These are phyloP conservation scores for Bombyx huttoni DNA, from an alignment of 2,888 invertebrate genomes.

Conservation along the genomic window DNA sequence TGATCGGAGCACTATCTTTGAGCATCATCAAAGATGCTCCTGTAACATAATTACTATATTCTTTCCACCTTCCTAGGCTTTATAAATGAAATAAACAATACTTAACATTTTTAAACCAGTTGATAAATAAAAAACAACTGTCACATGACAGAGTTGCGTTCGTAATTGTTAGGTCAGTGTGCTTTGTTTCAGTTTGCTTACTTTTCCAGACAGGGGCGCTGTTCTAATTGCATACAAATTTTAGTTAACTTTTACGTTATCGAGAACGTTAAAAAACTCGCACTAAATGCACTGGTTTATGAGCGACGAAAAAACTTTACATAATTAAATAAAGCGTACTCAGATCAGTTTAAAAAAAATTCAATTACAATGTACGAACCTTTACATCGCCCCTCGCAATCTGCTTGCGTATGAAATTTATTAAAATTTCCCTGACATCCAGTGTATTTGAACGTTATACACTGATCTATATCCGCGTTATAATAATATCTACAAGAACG, in stretches of 20 bases:
- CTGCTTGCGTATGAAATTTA: slow-evolving; percentile 24
- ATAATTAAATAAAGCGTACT: neutral
- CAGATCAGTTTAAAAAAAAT: neutral
- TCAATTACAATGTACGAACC: slow-evolving; percentile 17
- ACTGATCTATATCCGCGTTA: slow-evolving; percentile 27
- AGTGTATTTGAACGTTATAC: slow-evolving; percentile 26
- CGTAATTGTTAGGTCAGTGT: no score
- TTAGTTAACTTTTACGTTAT: no score
- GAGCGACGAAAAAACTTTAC: no score
- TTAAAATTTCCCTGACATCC: slow-evolving; percentile 42
- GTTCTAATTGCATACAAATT: no score
- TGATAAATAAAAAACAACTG: no score
- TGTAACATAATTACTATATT: neutral
- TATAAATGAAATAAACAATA: slow-evolving; percentile 2
- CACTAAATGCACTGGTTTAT: no score
- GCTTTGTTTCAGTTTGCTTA: no score
- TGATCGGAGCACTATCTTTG: neutral
- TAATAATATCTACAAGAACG: slow-evolving; percentile 38
- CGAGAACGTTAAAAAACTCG: no score
- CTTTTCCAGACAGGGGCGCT: no score
- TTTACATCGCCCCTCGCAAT: slow-evolving; percentile 39
- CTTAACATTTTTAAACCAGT: no score
- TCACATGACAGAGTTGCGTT: no score
- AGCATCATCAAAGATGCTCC: neutral
- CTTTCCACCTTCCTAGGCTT: no score